Evolutionary conservation across 2,888 invertebrate genomes (phyloP).

Genomic region (Aphodius sticticus): DNA sequence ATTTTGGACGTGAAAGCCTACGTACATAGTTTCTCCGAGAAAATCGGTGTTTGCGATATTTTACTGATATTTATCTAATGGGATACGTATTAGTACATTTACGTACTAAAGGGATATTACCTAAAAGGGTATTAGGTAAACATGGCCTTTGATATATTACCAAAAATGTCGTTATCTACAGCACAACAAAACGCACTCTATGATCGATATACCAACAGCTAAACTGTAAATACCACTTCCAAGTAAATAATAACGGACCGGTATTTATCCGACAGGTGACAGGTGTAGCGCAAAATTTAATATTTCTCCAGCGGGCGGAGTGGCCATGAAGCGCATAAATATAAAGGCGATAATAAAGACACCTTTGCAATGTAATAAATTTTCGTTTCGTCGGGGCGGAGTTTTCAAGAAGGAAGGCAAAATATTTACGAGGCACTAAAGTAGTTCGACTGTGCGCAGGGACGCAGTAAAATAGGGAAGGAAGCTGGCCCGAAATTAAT

Average conservation of each 20-base stretch:
- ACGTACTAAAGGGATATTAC: no score
- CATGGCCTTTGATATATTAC: background rate
- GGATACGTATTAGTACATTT: no score
- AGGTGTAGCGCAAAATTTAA: background rate
- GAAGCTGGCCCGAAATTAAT: constrained; percentile 27
- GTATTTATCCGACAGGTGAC: background rate
- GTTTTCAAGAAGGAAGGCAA: constrained; percentile 19
- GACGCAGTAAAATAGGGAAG: constrained; percentile 21
- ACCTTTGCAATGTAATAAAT: constrained; percentile 16
- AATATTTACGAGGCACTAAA: constrained; percentile 30
- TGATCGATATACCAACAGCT: background rate
- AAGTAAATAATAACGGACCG: background rate
- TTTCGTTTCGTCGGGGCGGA: background rate
- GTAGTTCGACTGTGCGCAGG: constrained; percentile 21
- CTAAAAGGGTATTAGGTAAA: background rate
- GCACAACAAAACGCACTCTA: background rate
- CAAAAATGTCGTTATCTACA: background rate
- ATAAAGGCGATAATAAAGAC: constrained; percentile 30
- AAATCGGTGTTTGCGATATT: no score
- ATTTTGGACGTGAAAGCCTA: no score
- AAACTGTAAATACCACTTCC: background rate
- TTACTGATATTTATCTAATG: no score
- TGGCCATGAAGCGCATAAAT: constrained; percentile 9
- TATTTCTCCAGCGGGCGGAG: background rate
- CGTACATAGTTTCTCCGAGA: no score